These are phyloP conservation scores for Lepidotrigona ventralis DNA, from an alignment of 1,140 invertebrate genomes.

Conservation along the genomic window DNA sequence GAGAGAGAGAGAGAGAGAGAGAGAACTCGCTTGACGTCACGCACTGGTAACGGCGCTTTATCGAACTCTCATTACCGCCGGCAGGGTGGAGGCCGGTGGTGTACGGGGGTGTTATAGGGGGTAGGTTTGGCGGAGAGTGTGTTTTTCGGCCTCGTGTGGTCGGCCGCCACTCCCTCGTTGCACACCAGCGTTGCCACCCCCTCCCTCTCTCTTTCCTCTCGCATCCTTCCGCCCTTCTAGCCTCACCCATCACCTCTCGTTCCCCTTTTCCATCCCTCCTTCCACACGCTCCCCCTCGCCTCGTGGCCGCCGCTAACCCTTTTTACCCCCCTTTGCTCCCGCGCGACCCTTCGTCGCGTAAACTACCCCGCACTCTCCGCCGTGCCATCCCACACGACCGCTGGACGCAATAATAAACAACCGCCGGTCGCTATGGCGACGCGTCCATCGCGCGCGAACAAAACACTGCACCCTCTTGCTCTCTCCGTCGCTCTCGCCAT, in stretches of 20 bases:
- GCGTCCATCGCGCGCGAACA: slow-evolving; percentile 78
- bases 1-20: slow-evolving; percentile 22
- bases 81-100: slow-evolving; percentile 52
- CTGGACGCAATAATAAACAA: slow-evolving; percentile 80
- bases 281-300: slow-evolving; percentile 5
- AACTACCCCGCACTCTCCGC: slow-evolving; percentile 48
- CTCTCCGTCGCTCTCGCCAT: slow-evolving; percentile 45
- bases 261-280: not conserved
- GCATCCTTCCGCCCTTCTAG: slow-evolving; percentile 44
- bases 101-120: slow-evolving; percentile 44
- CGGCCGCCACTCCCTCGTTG: slow-evolving; percentile 74
- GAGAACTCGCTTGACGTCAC: slow-evolving; percentile 73
- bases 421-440: slow-evolving; percentile 78
- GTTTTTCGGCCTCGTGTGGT: slow-evolving; percentile 80
- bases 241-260: slow-evolving; percentile 38
- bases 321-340: slow-evolving; percentile 14
- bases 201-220: slow-evolving; percentile 37
- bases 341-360: slow-evolving; percentile 51
- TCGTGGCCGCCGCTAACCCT: slow-evolving; percentile 7
- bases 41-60: slow-evolving; percentile 79
- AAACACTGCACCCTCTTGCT: slow-evolving; percentile 69
- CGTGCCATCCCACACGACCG: slow-evolving; percentile 60
- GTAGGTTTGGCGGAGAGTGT: slow-evolving; percentile 73
- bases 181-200: slow-evolving; percentile 59
- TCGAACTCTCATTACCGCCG: slow-evolving; percentile 79